phyloP scores from a whole-genome alignment of 2,113 vertebrate species.

The Mesoclemmys tuberculata region DNA sequence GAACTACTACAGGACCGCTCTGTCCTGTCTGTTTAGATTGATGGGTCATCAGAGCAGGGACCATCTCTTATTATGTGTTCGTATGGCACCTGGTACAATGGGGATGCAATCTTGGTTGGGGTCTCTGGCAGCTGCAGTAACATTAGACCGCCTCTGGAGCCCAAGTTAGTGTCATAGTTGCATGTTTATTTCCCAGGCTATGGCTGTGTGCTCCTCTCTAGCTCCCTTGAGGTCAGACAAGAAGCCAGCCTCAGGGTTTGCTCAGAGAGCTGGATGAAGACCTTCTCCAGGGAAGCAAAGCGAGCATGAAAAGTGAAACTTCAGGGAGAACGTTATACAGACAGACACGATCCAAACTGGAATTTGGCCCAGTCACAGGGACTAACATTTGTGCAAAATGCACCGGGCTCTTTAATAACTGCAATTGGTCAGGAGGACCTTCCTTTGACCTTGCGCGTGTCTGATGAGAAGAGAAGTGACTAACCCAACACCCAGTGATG shows the following conservation, averaged over 20 bases:
- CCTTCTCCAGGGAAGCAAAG: neutral
- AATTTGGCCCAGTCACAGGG: neutral
- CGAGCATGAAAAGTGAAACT: neutral
- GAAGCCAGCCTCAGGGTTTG: neutral
- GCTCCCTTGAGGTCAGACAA: neutral
- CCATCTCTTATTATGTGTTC: neutral
- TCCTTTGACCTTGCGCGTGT: constrained; percentile 36
- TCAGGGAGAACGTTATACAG: neutral
- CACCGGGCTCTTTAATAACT: neutral
- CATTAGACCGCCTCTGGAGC: neutral
- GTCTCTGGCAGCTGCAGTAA: neutral
- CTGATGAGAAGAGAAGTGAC: constrained; percentile 45
- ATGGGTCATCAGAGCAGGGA: neutral
- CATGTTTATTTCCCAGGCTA: neutral
- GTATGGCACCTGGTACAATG: neutral
- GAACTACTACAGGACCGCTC: neutral
- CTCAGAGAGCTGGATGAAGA: neutral
- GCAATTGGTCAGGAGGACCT: neutral
- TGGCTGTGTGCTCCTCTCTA: neutral
- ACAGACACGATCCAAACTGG: fast-evolving
- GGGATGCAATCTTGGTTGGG: neutral
- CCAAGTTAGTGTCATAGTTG: neutral
- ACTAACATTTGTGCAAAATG: neutral
- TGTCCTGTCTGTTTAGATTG: neutral
- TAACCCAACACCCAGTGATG: constrained; percentile 50